Base-by-base conservation (phyloP, 2,888 invertebrate genomes). In the Caenorhabditis sp. region DNA sequence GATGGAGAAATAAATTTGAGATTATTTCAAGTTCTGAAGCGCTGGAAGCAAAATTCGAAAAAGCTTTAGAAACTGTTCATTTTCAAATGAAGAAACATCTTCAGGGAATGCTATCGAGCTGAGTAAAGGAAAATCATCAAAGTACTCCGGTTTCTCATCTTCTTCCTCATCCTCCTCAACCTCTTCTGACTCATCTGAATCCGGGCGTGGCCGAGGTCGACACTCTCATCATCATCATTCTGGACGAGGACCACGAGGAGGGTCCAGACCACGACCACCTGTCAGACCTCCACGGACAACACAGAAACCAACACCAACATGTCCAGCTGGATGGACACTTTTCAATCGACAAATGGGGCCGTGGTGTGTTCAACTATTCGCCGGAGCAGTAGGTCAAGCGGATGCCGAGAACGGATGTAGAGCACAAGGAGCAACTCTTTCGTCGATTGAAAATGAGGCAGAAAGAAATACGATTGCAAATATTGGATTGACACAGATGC, bases 401-500 rank as follows among this genome's bases (percentile, higher is more conserved):
- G 26, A 31, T n/a, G 31, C 66, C 5, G 51, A 66, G 12, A 66
- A 66, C 28, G 38, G 44, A 14, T 73, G 73, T 51, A 31, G 35
- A 49, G 24, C 38, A 19, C 38, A 51, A 1, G 61, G 73, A 35
- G 61, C 66, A 7, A 56, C 66, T 12, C 47, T 75, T 1, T 75
- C 75, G 5, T 58, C 66, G 10, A 38, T 66, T 19, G 66, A 75
- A 49, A 66, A 66, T 44, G 41, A 44, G 2, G 5, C 28, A 4
- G 75, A 75, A 31, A 31, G 75, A 24, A 6, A 8, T 14, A 31
- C 22, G 10, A 56, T 75, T 58, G 47, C 75, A n/a, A 47, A n/a
- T n/a, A 35, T 75, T 47, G 75, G 75, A 58, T 7, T 44, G 26
- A 47, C 16, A 47, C 24, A n/a, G 7, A 56, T 75, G 75, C 14